A percentile compares a stretch with the other conserved stretches of the same genome.
phyloP scores from a whole-genome alignment of 2,888 invertebrate genomes.

The Cosmopolites sordidus region DNA sequence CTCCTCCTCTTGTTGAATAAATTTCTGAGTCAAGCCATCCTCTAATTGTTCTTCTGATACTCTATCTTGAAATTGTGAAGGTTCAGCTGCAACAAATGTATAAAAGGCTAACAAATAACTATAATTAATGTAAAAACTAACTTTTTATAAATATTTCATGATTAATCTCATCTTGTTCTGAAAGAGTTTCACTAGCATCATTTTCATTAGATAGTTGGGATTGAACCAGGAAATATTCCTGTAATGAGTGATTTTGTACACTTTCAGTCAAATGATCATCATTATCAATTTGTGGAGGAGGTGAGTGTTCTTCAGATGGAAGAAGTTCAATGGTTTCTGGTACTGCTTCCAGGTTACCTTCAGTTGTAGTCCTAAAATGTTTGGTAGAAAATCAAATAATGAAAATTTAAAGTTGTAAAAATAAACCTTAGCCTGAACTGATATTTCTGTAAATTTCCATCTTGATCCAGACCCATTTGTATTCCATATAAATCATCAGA shows the following conservation, averaged over 20 bases:
- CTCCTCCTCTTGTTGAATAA: neutral
- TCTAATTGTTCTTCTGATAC: neutral
- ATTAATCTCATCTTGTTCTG: neutral
- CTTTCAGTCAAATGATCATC: slow-evolving; percentile 8
- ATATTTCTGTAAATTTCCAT: slow-evolving; percentile 45
- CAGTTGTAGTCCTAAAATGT: slow-evolving; percentile 40
- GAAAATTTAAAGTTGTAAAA: neutral
- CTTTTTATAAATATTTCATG: too few species aligned
- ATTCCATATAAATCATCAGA: slow-evolving; percentile 45
- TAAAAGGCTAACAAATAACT: too few species aligned
- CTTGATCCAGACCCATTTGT: slow-evolving; percentile 43
- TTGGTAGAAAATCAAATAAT: neutral
- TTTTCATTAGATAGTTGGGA: neutral
- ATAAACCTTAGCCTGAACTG: slow-evolving; percentile 45
- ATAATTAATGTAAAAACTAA: too few species aligned
- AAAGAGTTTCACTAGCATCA: neutral
- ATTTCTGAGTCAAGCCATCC: neutral
- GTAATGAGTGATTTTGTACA: neutral
- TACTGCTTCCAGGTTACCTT: slow-evolving; percentile 45
- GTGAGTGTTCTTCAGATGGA: slow-evolving; percentile 33
- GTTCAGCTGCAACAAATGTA: too few species aligned
- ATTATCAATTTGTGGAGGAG: neutral
- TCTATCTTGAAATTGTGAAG: slow-evolving; percentile 1
- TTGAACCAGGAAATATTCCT: slow-evolving; percentile 7
- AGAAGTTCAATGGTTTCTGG: slow-evolving; percentile 44